Evolutionary conservation across 2,888 invertebrate species (phyloP), one percentile per base, ranked within the genome.

Genomic region (Pyrrhia umbra): DNA sequence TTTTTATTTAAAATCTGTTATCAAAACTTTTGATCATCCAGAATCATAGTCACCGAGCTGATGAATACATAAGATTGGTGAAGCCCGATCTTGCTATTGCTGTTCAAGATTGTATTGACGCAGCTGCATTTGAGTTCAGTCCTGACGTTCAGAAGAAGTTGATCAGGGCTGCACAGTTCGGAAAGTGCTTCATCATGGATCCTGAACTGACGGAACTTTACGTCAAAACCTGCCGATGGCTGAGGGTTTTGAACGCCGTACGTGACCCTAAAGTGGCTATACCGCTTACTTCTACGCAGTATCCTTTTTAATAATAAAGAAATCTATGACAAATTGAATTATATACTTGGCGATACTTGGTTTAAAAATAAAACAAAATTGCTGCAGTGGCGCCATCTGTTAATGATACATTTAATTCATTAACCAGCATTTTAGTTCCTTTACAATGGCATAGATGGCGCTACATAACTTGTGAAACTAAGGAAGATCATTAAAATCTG

Each of bases 101-200:
- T 0, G 98, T 99, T 0, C 96, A 96, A 70, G 97, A 98, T 86
- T 99, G 99, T 86, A 97, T 99, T 57, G 97, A 98, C 84, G 99
- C 99, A 0, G 99, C 99, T 0, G 97, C 98, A 3, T 98, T 97
- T 88, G 99, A 99, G 89, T 98, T 98, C 91, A 96, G 97, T 84
- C 95, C 98, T 0, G 96, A 97, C 45, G 97, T 97, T 0, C 99
- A 99, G 91, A 99, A 98, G 90, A 96, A 97, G 94, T 94, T 99
- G 13, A 96, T 99, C 64, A 96, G 97, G 85, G 98, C 99, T 9
- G 99, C 99, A 0, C 98, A 98, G 86, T 99, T 99, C 94, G 99
- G 99, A 6, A 99, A 99, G 93, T 97, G 98, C 54, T 99, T 99
- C 87, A 96, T 98, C 52, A 95, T 96, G 25, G 97, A 96, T 64